Base-by-base conservation (phyloP, 2,888 invertebrate genomes). In the Lithosia quadra region DNA sequence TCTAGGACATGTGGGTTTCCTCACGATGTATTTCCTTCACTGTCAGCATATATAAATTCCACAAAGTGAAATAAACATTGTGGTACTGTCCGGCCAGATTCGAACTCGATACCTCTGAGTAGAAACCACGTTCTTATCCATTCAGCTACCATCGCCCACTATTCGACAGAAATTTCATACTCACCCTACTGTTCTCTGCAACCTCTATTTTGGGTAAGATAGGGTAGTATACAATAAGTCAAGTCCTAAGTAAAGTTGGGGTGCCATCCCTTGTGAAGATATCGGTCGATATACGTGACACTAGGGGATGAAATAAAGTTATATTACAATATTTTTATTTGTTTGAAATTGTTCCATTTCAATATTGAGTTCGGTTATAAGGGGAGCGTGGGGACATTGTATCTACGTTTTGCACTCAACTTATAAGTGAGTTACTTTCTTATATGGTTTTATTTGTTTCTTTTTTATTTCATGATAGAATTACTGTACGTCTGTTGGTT, bases 161-260 rank as follows among this genome's bases (percentile, higher is more conserved):
- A n/a, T n/a, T n/a, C n/a, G n/a, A n/a, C n/a, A n/a, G n/a, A n/a
- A n/a, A n/a, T n/a, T n/a, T n/a, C n/a, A n/a, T n/a, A n/a, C n/a
- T n/a, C n/a, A n/a, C n/a, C n/a, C n/a, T n/a, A n/a, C n/a, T n/a
- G 80, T 84, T 84, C 87, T 87, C 88, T 88, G 87, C 84, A 82
- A 78, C 79, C 83, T 84, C 85, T 78, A 80, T 84, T 82, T 76
- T 78, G 79, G 82, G 58, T 63, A 60, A 59, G 66, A 66, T 63
- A 67, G 66, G 66, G 85, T 77, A 82, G 83, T 80, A 72, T 84
- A 86, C 89, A 86, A 89, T 90, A 90, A 91, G 91, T 90, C 91
- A 90, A 90, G 91, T 84, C 84, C 86, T 87, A 80, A 86, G 86
- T 85, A 89, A 90, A 90, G 89, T 86, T 75, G 80, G 83, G 82